Conservation (phyloP, 2,797 vertebrate genomes). For the Hydrocynus forskahlii region DNA sequence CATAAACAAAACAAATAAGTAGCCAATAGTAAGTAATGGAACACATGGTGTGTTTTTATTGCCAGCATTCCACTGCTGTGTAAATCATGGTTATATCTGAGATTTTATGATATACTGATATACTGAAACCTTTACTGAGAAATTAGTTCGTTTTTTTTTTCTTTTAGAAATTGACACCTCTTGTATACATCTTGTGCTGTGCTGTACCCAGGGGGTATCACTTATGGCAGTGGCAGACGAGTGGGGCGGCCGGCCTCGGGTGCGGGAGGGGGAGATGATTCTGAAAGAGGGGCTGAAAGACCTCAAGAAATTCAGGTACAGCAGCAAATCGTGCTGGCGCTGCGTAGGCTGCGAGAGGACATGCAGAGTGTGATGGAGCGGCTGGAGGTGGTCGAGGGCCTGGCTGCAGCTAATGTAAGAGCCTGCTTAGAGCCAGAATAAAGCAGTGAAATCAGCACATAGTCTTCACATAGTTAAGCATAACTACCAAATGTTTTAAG, state of each 20-base stretch:
- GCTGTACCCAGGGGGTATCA: slow-evolving; percentile 65
- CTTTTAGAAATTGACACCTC: slow-evolving; percentile 46
- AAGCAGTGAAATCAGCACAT: not conserved
- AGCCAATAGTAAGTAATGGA: not conserved
- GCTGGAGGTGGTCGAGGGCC: slow-evolving; percentile 81
- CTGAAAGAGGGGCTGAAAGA: slow-evolving; percentile 60
- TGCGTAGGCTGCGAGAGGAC: slow-evolving; percentile 80
- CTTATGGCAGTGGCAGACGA: slow-evolving; percentile 52
- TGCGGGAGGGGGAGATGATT: slow-evolving; percentile 61
- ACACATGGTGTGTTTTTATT: not conserved
- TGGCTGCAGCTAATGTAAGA: slow-evolving; percentile 77
- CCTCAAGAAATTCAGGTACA: slow-evolving; percentile 75
- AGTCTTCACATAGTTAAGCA: not conserved
- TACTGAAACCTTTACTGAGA: not conserved
- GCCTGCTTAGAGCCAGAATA: not conserved
- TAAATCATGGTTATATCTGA: no score
- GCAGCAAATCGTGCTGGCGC: slow-evolving; percentile 73
- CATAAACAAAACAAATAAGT: not conserved
- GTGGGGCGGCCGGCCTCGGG: slow-evolving; percentile 30
- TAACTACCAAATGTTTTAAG: not conserved
- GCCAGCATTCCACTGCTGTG: not conserved
- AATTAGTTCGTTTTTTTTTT: no score
- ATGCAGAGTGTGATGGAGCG: slow-evolving; percentile 84
- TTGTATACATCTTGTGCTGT: not conserved
- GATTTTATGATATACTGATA: not conserved